Base-by-base conservation (phyloP, 2,888 invertebrate species). In the Epicampocera succincta region DNA sequence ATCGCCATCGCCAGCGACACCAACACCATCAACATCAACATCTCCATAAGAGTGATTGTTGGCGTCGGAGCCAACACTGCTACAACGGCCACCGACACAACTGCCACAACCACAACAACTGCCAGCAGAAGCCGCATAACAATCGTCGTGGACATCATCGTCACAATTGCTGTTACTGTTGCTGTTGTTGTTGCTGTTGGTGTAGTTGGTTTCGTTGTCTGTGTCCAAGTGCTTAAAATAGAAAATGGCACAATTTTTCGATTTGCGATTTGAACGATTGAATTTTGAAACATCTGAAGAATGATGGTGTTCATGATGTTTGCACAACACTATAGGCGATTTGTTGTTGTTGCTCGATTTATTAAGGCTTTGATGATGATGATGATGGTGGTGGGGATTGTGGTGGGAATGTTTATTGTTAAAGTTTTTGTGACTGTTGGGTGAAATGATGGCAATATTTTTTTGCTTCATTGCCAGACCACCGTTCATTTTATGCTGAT, bases 151-250 rank as follows among this genome's bases (percentile, higher is more conserved):
- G 50, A 65, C 79, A 72, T 76, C 81, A 38, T 86, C 88, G 63
- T 83, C 84, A 44, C 86, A 85, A 52, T 80, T 86, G 5, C 85
- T 84, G 69, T 25, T 25, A 5, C 25, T 25, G 25, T n/a, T n/a
- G n/a, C n/a, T n/a, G n/a, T n/a, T n/a, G n/a, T n/a, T n/a, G 48
- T 80, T 86, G 5, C 85, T 84, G 69, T 87, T 88, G 73, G 87
- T 87, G 89, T 93, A 92, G 87, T 95, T 88, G 52, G 89, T 89
- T 89, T 96, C 96, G 12, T 96, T 95, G 90, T 97, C 97, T 13
- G 96, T 97, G 89, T 97, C 97, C 90, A 94, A 93, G 90, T 97
- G 97, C 90, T 93, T 95, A 91, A 96, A 96, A 91, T 97, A 96
- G 91, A 95, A 96, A 82, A 94, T 96, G 85, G 94, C 97, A 89